Conservation (phyloP, 2,113 vertebrate genomes). For the Cinclus cinclus region DNA sequence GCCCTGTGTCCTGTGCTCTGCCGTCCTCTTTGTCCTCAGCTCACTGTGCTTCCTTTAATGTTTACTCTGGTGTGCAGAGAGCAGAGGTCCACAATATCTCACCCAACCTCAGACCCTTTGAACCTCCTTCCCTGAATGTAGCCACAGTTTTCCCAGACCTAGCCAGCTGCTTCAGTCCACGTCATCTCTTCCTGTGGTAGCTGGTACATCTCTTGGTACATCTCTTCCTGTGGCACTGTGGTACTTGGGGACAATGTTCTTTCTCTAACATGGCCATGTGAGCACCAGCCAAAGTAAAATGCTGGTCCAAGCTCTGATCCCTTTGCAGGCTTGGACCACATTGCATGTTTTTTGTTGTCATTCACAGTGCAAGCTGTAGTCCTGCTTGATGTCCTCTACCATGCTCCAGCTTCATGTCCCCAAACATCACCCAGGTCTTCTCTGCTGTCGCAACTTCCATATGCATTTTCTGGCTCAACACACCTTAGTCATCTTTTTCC, state of each 20-base stretch:
- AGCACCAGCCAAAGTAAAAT: not conserved
- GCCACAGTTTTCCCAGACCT: not conserved
- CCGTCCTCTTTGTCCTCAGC: fast-evolving
- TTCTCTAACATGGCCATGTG: fast-evolving
- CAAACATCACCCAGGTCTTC: not conserved
- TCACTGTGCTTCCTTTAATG: not conserved
- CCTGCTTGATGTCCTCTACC: not conserved
- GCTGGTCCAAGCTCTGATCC: not conserved
- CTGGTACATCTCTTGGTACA: no score
- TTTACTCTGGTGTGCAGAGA: not conserved
- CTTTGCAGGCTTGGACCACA: not conserved
- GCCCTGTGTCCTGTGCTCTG: not conserved
- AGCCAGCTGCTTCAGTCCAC: not conserved
- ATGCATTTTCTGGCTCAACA: not conserved
- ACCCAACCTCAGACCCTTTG: not conserved
- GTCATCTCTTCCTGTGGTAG: not conserved
- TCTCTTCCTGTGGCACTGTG: not conserved
- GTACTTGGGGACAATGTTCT: not conserved
- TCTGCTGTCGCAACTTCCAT: not conserved
- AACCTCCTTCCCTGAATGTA: not conserved
- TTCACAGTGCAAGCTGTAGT: not conserved
- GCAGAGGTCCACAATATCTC: not conserved
- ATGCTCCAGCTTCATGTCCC: not conserved
- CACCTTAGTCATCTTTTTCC: not conserved
- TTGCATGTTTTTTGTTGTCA: not conserved